phyloP scores from a whole-genome alignment of 2,888 invertebrate genomes.

The Anaspis maculata region DNA sequence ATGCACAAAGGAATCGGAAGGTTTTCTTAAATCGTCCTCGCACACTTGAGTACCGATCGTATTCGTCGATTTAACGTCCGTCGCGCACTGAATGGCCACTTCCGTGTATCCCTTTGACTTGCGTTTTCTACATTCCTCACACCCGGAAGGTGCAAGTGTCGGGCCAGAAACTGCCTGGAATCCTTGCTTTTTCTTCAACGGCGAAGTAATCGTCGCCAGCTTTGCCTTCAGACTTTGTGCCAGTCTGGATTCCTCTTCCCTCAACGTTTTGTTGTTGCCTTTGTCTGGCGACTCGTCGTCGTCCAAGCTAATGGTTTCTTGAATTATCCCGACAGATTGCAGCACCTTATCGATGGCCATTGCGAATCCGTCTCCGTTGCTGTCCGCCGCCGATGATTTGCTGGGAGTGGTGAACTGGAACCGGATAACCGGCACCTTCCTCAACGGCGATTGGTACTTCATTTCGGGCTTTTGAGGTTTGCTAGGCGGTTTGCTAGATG shows the following conservation, averaged over 20 bases:
- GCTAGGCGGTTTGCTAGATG: no score
- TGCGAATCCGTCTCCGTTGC: slow-evolving; percentile 10
- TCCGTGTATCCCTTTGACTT: slow-evolving; percentile 22
- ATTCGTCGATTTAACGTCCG: slow-evolving; percentile 14
- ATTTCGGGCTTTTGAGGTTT: no score
- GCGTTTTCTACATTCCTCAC: slow-evolving; percentile 31
- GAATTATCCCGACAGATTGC: slow-evolving; percentile 9
- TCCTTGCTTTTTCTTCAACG: no score
- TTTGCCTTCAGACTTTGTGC: neutral
- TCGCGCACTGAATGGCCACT: slow-evolving; percentile 25
- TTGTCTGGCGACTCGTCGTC: no score
- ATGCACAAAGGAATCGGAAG: slow-evolving; percentile 33
- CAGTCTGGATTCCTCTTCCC: neutral
- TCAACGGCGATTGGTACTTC: slow-evolving; percentile 26
- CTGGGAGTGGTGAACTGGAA: slow-evolving; percentile 24
- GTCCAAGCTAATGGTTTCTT: slow-evolving; percentile 7
- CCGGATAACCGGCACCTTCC: slow-evolving; percentile 23
- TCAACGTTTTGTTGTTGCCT: no score
- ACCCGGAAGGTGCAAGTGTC: slow-evolving; percentile 15
- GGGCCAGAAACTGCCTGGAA: no score
- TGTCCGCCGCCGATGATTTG: slow-evolving; percentile 11
- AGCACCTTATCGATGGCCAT: slow-evolving; percentile 10
- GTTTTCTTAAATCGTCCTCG: slow-evolving; percentile 30
- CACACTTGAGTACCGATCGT: slow-evolving; percentile 35
- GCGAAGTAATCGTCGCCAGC: neutral